Conservation (phyloP, 1,140 invertebrate genomes). For the Oreohelix idahoensis region DNA sequence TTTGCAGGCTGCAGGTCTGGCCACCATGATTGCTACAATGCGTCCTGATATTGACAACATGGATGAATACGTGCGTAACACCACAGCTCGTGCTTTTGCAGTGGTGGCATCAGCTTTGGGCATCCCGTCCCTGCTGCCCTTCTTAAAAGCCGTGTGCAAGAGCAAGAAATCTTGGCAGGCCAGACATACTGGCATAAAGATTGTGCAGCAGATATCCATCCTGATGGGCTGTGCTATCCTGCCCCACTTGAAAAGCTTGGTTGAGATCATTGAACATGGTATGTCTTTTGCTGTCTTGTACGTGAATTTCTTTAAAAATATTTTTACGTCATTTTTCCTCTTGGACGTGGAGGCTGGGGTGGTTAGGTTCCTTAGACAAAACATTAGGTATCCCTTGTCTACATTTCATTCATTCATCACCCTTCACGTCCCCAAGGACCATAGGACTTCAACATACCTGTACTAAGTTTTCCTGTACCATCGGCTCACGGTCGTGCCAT, state of each 20-base stretch:
- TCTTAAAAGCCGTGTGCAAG: slow-evolving; percentile 98
- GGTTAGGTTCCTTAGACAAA: too few relatives aligned
- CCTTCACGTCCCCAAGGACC: too few relatives aligned
- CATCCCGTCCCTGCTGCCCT: slow-evolving; percentile 97
- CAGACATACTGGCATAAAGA: slow-evolving; percentile 98
- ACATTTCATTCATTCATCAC: too few relatives aligned
- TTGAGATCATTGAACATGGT: slow-evolving; percentile 99
- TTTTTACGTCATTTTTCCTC: not conserved
- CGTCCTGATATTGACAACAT: slow-evolving; percentile 99
- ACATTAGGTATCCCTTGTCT: too few relatives aligned
- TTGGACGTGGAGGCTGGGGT: too few relatives aligned
- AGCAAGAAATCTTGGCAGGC: slow-evolving; percentile 99
- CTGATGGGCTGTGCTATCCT: slow-evolving; percentile 99
- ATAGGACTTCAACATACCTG: too few relatives aligned
- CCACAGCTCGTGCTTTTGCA: slow-evolving; percentile 98
- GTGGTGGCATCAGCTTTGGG: slow-evolving; percentile 98
- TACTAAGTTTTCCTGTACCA: too few relatives aligned
- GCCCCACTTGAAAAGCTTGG: slow-evolving; percentile 96
- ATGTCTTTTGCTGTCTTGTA: slow-evolving; percentile 48
- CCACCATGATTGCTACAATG: slow-evolving; percentile 99
- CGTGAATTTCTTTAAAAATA: not conserved
- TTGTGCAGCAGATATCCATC: slow-evolving; percentile 99
- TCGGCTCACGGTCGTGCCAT: too few relatives aligned
- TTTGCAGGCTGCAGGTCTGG: slow-evolving; percentile 96
- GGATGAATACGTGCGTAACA: slow-evolving; percentile 99